Percentiles rank a stretch among this genome's conserved stretches.
Conservation (phyloP, 92 coral and sea anemone genomes). For the Montipora capitata region DNA sequence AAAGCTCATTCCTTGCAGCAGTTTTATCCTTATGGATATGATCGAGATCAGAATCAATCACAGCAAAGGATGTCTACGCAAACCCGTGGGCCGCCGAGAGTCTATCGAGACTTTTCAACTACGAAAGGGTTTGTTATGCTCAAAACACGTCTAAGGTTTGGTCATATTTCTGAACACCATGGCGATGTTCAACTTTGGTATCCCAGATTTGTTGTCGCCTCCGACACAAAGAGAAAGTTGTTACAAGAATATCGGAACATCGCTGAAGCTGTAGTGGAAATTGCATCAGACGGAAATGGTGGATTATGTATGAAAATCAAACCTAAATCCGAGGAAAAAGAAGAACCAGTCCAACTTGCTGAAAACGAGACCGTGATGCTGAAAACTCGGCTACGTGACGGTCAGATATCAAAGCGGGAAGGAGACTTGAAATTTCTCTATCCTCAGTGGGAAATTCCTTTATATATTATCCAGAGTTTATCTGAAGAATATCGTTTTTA, state of each 20-base stretch:
- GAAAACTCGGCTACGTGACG: constrained; percentile 3
- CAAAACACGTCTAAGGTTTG: too few relatives aligned
- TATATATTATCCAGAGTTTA: too few relatives aligned
- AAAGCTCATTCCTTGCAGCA: background rate
- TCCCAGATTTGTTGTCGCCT: background rate
- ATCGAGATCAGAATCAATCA: background rate
- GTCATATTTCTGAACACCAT: too few relatives aligned
- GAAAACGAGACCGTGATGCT: background rate
- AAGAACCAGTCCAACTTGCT: background rate
- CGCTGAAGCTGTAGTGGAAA: background rate
- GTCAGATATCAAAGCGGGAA: background rate
- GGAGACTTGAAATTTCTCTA: background rate
- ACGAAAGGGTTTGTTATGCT: too few relatives aligned
- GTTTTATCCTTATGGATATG: background rate
- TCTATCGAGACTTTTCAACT: too few relatives aligned
- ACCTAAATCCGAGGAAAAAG: background rate
- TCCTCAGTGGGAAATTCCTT: background rate
- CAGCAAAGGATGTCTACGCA: background rate
- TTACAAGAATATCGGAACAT: background rate
- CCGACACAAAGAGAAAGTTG: background rate
- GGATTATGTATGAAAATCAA: background rate
- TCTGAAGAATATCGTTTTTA: background rate
- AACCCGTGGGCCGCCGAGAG: background rate
- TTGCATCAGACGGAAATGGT: background rate
- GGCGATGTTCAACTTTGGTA: background rate